Base-by-base conservation (phyloP, 2,888 invertebrate species). In the Pharmacophagus antenor region DNA sequence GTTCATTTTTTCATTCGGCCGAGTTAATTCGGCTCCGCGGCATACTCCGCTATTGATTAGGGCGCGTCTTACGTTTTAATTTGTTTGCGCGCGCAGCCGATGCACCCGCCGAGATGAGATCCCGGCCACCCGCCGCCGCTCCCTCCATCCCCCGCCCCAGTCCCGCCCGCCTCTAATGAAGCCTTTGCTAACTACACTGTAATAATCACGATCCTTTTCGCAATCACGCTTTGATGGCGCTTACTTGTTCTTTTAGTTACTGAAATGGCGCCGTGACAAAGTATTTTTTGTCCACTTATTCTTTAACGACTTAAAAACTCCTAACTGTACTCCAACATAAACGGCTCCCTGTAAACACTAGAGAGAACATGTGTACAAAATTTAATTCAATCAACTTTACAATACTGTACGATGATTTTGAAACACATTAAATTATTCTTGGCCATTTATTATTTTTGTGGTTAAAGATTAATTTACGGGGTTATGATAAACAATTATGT, bases 61-160 rank as follows among this genome's bases (percentile, higher is more conserved):
- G 89, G 88, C 87, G 90, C 89, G 89, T 90, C 89, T 89, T 89
- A 89, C 87, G 86, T 88, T 89, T 90, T 89, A 89, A 88, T 90
- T 88, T 89, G 89, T 89, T 89, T 89, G 90, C 90, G 89, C 88
- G 88, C 90, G 90, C 89, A 90, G 85, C 82, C 81, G 84, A 87
- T 89, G 88, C 89, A 88, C 83, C 88, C 85, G 80, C 63, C 74
- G 85, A 87, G 88, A 88, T 86, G 86, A 85, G 81, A 68, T 68
- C 72, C 72, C 72, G 67, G 63, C 67, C 71, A 69, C 70, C 70
- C 70, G 67, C 64, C 58, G 67, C 66, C n/a, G n/a, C n/a, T n/a
- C n/a, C n/a, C n/a, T n/a, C n/a, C n/a, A n/a, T n/a, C n/a, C n/a
- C 71, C 67, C 62, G 64, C 65, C 62, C 65, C 48, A 65, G 65